phyloP scores from a whole-genome alignment of 2,113 vertebrate genomes.

The Solea solea region DNA sequence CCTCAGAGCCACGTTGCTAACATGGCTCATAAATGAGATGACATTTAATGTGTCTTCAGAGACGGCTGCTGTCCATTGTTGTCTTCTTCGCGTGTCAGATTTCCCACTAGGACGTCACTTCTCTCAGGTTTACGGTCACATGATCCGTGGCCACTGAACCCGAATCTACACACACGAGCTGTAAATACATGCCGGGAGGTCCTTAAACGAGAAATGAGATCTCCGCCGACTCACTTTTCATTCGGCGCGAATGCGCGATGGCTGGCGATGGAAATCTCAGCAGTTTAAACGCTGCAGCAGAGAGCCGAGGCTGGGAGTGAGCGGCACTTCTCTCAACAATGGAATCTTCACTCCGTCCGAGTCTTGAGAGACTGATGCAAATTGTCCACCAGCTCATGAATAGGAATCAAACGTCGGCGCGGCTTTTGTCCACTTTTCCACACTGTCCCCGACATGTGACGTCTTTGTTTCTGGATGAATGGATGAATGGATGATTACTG shows the following conservation, averaged over 20 bases:
- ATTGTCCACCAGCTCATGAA: constrained; percentile 57
- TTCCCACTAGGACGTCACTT: too few species aligned
- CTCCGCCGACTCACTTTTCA: not conserved
- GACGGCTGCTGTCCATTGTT: too few species aligned
- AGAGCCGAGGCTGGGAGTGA: constrained; percentile 27
- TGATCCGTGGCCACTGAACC: too few species aligned
- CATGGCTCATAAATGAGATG: too few species aligned
- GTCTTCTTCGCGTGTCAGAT: too few species aligned
- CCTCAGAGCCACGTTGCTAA: too few species aligned
- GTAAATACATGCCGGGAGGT: too few species aligned
- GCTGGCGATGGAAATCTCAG: constrained; percentile 22
- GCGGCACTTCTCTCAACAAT: constrained; percentile 32
- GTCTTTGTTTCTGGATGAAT: not conserved
- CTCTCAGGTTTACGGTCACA: too few species aligned
- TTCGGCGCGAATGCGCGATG: constrained; percentile 20
- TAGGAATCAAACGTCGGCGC: constrained; percentile 40
- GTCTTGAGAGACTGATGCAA: constrained; percentile 30
- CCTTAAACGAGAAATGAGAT: constrained; percentile 19
- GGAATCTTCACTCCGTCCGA: constrained; percentile 9
- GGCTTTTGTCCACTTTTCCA: constrained; percentile 35
- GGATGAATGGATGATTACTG: constrained; percentile 22
- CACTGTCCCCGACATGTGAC: constrained; percentile 21
- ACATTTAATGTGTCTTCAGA: too few species aligned
- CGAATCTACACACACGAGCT: too few species aligned
- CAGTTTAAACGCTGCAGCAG: constrained; percentile 10